Base-by-base conservation (phyloP, 2,888 invertebrate genomes). In the Gryllus longicercus region DNA sequence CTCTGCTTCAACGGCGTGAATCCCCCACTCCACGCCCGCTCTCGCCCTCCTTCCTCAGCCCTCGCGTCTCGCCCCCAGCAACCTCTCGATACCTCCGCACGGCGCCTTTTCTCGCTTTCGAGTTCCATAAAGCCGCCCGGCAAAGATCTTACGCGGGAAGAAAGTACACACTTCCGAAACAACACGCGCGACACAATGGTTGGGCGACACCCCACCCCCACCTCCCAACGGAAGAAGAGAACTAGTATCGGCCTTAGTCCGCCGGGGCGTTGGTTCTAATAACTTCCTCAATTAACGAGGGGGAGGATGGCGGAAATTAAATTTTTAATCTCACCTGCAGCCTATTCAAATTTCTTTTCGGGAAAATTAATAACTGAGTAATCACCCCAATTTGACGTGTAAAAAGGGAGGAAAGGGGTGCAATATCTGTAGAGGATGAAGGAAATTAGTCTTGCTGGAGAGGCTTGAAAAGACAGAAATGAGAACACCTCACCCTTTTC, bases 121-220 rank as follows among this genome's bases (percentile, higher is more conserved):
- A 63, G 16, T 63, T 63, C n/a, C 63, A 38, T 63, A 63, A 63
- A 63, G n/a, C 63, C 16, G 63, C 38, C 38, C 38, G 38, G 38
- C 63, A 63, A n/a, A 63, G 63, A 14, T 63, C 63, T 63, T n/a
- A 63, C 63, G 63, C 63, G n/a, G 63, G 12, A 63, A 18, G 63
- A 63, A 63, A 63, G n/a, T 63, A 63, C n/a, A 63, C 63, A 63
- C 63, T 63, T 63, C 63, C 63, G 63, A 63, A 63, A 63, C 63
- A 63, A 63, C 63, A n/a, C n/a, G n/a, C n/a, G n/a, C n/a, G n/a
- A n/a, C n/a, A 63, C 63, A 63, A 63, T n/a, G 63, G 63, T 63
- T 14, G 63, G 63, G n/a, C 63, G 63, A 63, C 16, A 63, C 38
- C n/a, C n/a, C 16, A 63, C 38, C 5, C 38, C 38, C 38, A 38